Conservation (phyloP, 2,888 invertebrate species). For the Stratiomys singularior region DNA sequence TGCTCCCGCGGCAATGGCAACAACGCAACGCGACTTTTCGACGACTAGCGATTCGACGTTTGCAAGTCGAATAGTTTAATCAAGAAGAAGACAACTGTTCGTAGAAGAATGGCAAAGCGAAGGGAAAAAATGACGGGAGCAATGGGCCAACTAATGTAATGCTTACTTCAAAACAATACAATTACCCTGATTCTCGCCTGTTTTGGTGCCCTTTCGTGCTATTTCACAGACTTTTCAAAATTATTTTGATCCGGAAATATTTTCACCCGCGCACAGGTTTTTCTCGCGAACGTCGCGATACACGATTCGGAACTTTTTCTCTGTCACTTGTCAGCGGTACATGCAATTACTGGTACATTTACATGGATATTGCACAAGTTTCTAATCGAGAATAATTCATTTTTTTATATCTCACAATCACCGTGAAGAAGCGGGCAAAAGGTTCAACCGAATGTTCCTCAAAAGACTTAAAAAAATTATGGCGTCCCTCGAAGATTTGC, state of each 20-base stretch:
- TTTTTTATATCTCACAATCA: neutral
- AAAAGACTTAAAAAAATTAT: conserved; percentile 26
- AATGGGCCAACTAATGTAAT: neutral
- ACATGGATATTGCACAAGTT: neutral
- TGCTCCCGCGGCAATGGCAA: conserved; percentile 2
- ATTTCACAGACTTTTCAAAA: conserved; percentile 21
- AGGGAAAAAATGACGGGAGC: conserved; percentile 3
- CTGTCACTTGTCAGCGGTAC: conserved; percentile 21
- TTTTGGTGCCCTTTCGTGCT: neutral
- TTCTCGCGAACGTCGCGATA: conserved; percentile 28
- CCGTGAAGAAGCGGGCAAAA: too few species aligned
- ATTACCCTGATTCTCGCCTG: neutral
- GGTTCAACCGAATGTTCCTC: conserved; percentile 16
- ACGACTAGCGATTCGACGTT: neutral
- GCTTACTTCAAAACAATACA: neutral
- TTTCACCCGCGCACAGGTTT: conserved; percentile 32
- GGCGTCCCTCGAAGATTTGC: conserved; percentile 32
- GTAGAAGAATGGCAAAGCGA: neutral
- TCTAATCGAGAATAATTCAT: neutral
- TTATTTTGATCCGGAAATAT: conserved; percentile 13
- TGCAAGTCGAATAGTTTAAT: conserved; percentile 3
- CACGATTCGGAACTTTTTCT: conserved; percentile 27
- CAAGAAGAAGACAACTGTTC: conserved; percentile 26
- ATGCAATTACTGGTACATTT: neutral
- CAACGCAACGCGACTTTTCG: conserved; percentile 4